Evolutionary conservation across 2,113 vertebrate genomes (phyloP).

Genomic region (Cichladusa arquata): DNA sequence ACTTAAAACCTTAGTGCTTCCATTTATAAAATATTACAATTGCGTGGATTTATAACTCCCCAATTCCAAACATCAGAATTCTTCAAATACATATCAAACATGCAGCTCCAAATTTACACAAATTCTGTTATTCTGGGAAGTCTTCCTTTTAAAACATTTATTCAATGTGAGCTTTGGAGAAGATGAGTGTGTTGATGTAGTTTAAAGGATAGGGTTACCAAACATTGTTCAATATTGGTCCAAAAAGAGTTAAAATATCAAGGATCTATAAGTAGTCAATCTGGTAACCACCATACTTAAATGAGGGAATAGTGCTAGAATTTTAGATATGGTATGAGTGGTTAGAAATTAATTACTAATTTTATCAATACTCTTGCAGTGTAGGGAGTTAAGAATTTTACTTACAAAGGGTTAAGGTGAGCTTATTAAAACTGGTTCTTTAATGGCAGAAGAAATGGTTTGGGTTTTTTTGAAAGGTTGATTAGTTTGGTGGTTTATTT

Average conservation of each 20-base stretch:
- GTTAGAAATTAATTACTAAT: not conserved
- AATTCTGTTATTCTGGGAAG: not conserved
- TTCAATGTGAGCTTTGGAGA: not conserved
- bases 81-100: not conserved
- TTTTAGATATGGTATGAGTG: not conserved
- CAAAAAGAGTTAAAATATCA: not conserved
- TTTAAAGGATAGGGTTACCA: not conserved
- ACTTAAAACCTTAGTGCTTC: not conserved
- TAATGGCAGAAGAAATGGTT: not conserved
- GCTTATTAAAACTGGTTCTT: not conserved
- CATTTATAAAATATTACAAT: not conserved
- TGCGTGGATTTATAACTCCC: not conserved
- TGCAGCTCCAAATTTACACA: not conserved
- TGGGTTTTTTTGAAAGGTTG: not conserved
- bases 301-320: not conserved
- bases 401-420: not conserved
- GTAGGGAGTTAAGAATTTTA: not conserved
- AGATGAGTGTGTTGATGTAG: not conserved
- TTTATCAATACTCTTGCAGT: not conserved
- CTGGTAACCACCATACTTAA: not conserved
- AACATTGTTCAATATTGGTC: not conserved
- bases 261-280: not conserved
- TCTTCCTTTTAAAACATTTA: not conserved
- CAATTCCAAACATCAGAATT: not conserved
- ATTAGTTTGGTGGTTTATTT: not conserved